A percentile compares a stretch with the other conserved stretches of the same genome.
These are phyloP conservation scores for Diadema setosum DNA, from an alignment of 35 echinoderm and acorn worm genomes.

Conservation along the genomic window DNA sequence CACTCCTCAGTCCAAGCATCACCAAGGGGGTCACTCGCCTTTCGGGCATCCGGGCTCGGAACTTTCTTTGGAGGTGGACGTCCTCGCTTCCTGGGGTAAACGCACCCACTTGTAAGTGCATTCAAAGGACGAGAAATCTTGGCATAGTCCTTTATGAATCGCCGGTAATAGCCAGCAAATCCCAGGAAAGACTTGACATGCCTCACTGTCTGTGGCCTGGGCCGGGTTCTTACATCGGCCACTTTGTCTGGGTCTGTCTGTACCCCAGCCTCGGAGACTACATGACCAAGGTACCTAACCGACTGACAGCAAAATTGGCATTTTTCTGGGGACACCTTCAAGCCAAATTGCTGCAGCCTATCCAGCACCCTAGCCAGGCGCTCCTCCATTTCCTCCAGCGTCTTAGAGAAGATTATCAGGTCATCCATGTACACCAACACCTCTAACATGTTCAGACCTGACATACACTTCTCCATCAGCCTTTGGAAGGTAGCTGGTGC, in stretches of 20 bases:
- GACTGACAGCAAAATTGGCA: constrained; percentile 34
- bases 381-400: constrained; percentile 32
- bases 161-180: constrained; percentile 34
- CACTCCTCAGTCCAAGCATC: background rate
- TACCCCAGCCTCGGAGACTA: constrained; percentile 13
- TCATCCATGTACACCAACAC: constrained; percentile 70
- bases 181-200: constrained; percentile 40
- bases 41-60: background rate
- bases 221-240: background rate
- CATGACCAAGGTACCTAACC: constrained; percentile 61
- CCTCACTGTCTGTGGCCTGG: background rate
- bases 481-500: constrained; percentile 70
- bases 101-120: constrained; percentile 5
- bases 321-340: constrained; percentile 64
- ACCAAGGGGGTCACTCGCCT: background rate
- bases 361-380: constrained; percentile 32
- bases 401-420: constrained; percentile 39
- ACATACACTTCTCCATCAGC: constrained; percentile 46
- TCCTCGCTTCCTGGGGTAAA: too few species aligned
- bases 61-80: too few species aligned
- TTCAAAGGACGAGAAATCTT: background rate
- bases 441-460: constrained; percentile 11
- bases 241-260: constrained; percentile 30
- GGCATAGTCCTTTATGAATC: constrained; percentile 20
- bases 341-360: constrained; percentile 13